Evolutionary conservation across 2,888 invertebrate species (phyloP).

Genomic region (Agapostemon virescens): DNA sequence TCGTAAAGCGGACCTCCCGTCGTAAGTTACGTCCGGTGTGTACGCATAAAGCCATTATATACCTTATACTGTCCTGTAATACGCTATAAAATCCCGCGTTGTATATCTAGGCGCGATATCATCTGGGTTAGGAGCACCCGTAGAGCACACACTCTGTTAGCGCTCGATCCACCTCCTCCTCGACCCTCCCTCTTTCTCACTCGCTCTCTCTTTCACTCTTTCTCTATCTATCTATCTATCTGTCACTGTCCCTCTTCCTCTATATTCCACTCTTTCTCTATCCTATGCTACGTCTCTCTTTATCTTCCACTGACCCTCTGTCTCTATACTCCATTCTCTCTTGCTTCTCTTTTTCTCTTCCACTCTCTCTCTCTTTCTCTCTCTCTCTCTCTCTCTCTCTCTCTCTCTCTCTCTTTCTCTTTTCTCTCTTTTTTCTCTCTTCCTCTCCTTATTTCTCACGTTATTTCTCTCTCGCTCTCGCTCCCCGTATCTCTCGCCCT

Average conservation of each 20-base stretch:
- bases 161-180: neutral
- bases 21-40: constrained; percentile 72
- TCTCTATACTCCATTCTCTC: neutral
- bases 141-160: constrained; percentile 56
- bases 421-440: neutral
- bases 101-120: constrained; percentile 77
- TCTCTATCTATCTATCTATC: neutral
- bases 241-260: too few species aligned
- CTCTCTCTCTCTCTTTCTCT: neutral
- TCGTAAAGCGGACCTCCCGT: constrained; percentile 72
- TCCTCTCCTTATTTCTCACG: neutral
- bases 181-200: neutral
- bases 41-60: constrained; percentile 76
- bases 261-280: neutral
- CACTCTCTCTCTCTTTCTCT: neutral
- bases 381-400: neutral
- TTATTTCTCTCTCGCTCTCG: neutral
- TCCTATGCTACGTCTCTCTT: neutral
- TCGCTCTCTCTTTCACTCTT: neutral
- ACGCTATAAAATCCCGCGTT: constrained; percentile 75
- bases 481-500: neutral
- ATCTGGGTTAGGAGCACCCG: constrained; percentile 76
- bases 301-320: neutral
- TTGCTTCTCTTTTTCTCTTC: neutral
- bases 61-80: constrained; percentile 76